Evolutionary conservation across 2,888 invertebrate species (phyloP).

Genomic region (Acleris sparsana): DNA sequence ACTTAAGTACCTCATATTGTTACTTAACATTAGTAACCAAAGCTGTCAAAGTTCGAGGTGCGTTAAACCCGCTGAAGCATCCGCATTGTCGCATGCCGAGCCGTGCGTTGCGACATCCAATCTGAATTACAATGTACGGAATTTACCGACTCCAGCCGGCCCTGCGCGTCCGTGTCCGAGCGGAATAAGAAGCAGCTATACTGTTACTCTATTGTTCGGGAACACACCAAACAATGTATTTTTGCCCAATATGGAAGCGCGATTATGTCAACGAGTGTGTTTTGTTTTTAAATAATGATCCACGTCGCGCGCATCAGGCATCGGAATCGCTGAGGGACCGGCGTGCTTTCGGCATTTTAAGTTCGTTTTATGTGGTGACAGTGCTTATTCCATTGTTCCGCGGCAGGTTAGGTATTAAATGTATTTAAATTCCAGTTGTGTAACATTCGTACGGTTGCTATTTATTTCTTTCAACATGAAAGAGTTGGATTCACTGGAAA

Average conservation of each 20-base stretch:
- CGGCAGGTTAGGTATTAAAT: slow-evolving; percentile 15
- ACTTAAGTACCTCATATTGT: background rate
- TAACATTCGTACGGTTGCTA: slow-evolving; percentile 1
- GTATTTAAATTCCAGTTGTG: slow-evolving; percentile 9
- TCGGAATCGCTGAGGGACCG: slow-evolving; percentile 57
- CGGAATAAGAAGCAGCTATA: slow-evolving; percentile 81
- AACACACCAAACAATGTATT: slow-evolving; percentile 78
- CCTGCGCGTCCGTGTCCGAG: slow-evolving; percentile 72
- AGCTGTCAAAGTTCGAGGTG: slow-evolving; percentile 49
- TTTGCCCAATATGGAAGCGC: slow-evolving; percentile 77
- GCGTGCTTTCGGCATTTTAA: slow-evolving; percentile 60
- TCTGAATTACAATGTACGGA: slow-evolving; percentile 79
- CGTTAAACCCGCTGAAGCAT: slow-evolving; percentile 53
- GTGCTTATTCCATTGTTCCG: slow-evolving; percentile 25
- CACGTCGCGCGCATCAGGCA: slow-evolving; percentile 60
- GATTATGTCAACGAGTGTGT: slow-evolving; percentile 80
- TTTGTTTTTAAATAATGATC: slow-evolving; percentile 76
- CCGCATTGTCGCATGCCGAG: slow-evolving; percentile 76
- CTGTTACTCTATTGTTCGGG: slow-evolving; percentile 79
- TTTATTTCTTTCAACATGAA: slow-evolving; percentile 13
- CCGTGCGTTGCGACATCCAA: slow-evolving; percentile 76
- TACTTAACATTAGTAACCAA: slow-evolving; percentile 1
- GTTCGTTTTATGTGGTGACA: slow-evolving; percentile 42
- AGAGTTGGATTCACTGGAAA: slow-evolving; percentile 3
- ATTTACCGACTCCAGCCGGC: slow-evolving; percentile 69